Base-by-base conservation (phyloP, 2,888 invertebrate genomes). In the Sinohyriopsis cumingii region DNA sequence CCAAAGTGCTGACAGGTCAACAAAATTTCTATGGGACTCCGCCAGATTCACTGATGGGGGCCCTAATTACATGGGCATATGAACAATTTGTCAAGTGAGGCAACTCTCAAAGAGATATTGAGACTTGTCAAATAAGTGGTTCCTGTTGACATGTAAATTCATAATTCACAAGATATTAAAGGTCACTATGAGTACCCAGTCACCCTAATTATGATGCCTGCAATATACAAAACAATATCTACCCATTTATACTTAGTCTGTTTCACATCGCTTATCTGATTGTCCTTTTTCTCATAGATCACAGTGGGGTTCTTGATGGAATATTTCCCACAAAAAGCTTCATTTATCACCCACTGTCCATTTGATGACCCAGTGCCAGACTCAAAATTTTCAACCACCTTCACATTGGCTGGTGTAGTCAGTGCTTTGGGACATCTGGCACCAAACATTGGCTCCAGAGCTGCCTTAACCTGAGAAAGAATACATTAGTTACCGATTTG, bases 301-400 rank as follows among this genome's bases (percentile, higher is more conserved):
- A 61, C 54, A 28, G 24, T 53, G 0, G 77, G 73, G 61, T 77
- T 69, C 59, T 75, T 73, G 61, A 77, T 60, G 0, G 65, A 59
- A 55, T 77, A 73, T 56, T 72, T 45, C 19, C 77, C 77, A 73
- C 77, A 77, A 65, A 77, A 77, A 6, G 77, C 70, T 56, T 77
- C 66, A 28, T 75, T 73, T 57, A 69, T 73, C 3, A 69, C 71
- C 25, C 64, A 56, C 12, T 28, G 55, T 20, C 77, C 75, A 54
- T 59, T 53, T 25, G 68, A 75, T 3, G 45, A 28, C 4, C 54
- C 63, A 4, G 67, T 25, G 22, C 55, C 24, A 0, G 57, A 33
- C 59, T 77, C 77, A 68, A 68, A 77, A 65, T 67, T 73, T 55
- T 73, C 57, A 53, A 66, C 73, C 57, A 66, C 28, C 68, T 73